Conservation (phyloP, 2,113 vertebrate genomes). For the Rhineura floridana region DNA sequence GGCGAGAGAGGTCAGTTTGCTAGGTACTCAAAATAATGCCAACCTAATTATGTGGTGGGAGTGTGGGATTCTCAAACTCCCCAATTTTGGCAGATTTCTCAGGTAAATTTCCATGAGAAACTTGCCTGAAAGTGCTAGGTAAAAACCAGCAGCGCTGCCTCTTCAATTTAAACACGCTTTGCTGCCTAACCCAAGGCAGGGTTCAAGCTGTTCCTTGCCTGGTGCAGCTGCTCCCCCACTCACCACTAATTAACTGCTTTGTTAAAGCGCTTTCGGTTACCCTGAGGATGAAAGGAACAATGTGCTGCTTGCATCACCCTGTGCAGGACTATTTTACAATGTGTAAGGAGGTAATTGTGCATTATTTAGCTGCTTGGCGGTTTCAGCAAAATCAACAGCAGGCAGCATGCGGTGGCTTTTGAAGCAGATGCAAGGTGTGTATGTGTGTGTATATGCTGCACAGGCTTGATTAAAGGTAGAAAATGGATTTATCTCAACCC, state of each 20-base stretch:
- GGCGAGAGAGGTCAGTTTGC: not conserved
- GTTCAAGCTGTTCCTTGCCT: slow-evolving; percentile 26
- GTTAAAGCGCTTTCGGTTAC: slow-evolving; percentile 29
- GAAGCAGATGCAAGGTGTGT: not conserved
- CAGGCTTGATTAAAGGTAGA: slow-evolving; percentile 36
- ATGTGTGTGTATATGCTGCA: not conserved
- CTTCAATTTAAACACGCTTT: not conserved
- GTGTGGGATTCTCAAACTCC: not conserved
- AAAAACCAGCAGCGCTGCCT: not conserved
- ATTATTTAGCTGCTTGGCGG: slow-evolving; percentile 12
- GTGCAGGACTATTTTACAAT: not conserved
- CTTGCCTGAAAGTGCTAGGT: not conserved
- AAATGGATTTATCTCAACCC: not conserved
- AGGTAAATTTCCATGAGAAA: not conserved
- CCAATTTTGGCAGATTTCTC: not conserved
- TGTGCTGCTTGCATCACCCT: slow-evolving; percentile 6
- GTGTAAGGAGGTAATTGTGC: slow-evolving; percentile 13
- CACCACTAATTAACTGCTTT: slow-evolving; percentile 13
- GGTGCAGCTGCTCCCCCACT: not conserved
- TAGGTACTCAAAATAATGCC: not conserved
- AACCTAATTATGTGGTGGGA: not conserved
- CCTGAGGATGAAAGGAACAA: slow-evolving; percentile 18
- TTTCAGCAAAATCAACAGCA: slow-evolving; percentile 18
- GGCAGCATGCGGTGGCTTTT: not conserved
- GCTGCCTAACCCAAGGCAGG: not conserved